These are phyloP conservation scores for Petaurus breviceps DNA, from an alignment of 2,113 vertebrate species.

Conservation along the genomic window DNA sequence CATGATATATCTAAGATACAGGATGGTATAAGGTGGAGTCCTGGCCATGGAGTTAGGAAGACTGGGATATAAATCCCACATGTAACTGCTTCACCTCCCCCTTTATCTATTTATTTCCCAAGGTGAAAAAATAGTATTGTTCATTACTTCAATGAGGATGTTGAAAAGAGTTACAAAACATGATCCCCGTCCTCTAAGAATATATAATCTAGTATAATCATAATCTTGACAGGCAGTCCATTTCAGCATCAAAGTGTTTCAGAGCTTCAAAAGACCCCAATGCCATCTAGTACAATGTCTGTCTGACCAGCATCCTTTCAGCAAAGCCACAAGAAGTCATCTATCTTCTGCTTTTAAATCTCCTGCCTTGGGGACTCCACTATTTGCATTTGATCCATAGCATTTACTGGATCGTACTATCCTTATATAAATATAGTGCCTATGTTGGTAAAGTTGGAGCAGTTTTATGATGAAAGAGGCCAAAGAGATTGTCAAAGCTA, in stretches of 20 bases:
- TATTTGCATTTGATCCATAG: neutral
- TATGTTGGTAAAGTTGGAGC: slow-evolving; percentile 2
- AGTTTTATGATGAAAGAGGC: slow-evolving; percentile 19
- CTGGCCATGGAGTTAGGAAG: neutral
- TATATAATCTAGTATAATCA: no score
- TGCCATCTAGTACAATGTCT: neutral
- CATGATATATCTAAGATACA: neutral
- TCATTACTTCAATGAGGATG: neutral
- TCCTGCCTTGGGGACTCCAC: neutral
- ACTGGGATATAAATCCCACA: neutral
- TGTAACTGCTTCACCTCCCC: neutral
- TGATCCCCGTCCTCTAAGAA: neutral
- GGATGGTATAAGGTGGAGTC: neutral
- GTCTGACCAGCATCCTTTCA: neutral
- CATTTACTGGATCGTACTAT: neutral
- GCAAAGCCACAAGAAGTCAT: neutral
- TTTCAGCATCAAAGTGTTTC: no score
- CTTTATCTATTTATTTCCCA: neutral
- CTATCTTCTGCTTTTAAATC: neutral
- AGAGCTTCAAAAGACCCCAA: neutral
- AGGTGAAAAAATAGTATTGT: neutral
- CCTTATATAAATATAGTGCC: neutral
- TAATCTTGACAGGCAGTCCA: neutral
- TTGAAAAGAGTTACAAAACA: neutral
- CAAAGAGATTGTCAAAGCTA: neutral